Conservation (phyloP, 2,113 vertebrate genomes). For the Brachypteracias leptosomus region DNA sequence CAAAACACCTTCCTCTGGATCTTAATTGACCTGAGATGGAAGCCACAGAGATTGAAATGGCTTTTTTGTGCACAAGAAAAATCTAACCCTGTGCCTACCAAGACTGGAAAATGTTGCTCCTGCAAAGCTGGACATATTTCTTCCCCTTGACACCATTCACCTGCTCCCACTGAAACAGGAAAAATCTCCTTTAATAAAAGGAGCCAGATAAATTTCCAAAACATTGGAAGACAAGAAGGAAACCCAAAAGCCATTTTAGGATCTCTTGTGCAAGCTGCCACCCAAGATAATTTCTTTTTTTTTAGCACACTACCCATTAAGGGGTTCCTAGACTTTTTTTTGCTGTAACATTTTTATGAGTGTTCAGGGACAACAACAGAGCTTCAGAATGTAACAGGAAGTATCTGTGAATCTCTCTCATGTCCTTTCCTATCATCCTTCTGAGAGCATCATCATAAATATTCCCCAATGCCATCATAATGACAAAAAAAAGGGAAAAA, state of each 20-base stretch:
- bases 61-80: neutral
- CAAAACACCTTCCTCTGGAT: neutral
- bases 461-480: neutral
- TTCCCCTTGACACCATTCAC: neutral
- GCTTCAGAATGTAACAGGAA: neutral
- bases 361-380: neutral
- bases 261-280: neutral
- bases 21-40: neutral
- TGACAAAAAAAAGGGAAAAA: neutral
- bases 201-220: neutral
- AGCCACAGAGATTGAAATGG: neutral
- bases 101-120: neutral
- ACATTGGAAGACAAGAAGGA: neutral
- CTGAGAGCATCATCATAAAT: neutral
- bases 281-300: neutral
- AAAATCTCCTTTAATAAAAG: neutral
- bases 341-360: slow-evolving; percentile 10
- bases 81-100: neutral
- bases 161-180: neutral
- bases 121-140: neutral
- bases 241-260: neutral
- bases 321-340: neutral
- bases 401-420: neutral
- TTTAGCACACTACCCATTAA: neutral
- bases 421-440: neutral